Evolutionary conservation across 2,888 invertebrate species (phyloP).

Genomic region (Cataglyphis altisquamis): DNA sequence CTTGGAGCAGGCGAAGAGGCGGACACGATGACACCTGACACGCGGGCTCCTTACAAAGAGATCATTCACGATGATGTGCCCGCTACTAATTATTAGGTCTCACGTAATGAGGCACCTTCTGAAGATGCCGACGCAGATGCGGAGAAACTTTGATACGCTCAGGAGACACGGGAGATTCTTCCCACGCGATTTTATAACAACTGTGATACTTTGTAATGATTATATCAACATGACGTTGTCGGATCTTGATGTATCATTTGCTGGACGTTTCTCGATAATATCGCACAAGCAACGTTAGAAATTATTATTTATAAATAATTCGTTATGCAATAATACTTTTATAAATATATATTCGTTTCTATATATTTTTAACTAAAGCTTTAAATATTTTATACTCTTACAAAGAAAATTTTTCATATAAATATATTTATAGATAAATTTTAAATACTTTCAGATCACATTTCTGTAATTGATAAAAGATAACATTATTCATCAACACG

Average conservation of each 20-base stretch:
- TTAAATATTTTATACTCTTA: not conserved
- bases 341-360: not conserved
- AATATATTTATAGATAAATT: not conserved
- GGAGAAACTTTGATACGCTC: constrained; percentile 5
- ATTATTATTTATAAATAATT: not conserved
- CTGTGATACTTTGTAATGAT: not conserved
- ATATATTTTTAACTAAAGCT: not conserved
- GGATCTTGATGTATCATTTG: not conserved
- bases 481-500: not conserved
- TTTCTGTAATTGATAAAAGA: not conserved
- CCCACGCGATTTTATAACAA: constrained; percentile 14
- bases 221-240: not conserved
- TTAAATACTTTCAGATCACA: not conserved
- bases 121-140: constrained; percentile 48
- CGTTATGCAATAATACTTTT: not conserved
- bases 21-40: constrained; percentile 63
- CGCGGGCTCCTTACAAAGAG: constrained; percentile 56
- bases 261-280: not conserved
- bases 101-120: constrained; percentile 35
- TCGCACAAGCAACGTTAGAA: not conserved
- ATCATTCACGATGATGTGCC: constrained; percentile 48
- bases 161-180: constrained; percentile 20
- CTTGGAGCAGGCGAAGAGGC: constrained; percentile 37
- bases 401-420: not conserved
- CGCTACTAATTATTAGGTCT: constrained; percentile 55